Evolutionary conservation across 2,888 invertebrate species (phyloP).

Genomic region (Anodontia alba): DNA sequence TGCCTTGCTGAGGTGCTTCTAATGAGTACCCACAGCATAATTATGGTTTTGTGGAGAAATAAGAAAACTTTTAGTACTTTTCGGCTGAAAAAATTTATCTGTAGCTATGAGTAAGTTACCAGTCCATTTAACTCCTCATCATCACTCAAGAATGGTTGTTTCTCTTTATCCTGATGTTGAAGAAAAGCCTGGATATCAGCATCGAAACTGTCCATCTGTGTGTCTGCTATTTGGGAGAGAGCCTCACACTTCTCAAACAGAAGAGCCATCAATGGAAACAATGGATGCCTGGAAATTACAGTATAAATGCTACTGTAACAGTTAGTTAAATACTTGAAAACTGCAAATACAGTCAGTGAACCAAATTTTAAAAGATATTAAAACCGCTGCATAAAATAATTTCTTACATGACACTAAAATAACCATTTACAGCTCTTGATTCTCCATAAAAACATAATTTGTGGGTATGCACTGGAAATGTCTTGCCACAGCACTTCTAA

Average conservation of each 20-base stretch:
- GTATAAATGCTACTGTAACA: no score
- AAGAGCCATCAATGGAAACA: slow-evolving; percentile 83
- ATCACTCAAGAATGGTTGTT: slow-evolving; percentile 93
- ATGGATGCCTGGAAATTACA: slow-evolving; percentile 86
- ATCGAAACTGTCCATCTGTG: slow-evolving; percentile 78
- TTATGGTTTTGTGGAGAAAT: no score
- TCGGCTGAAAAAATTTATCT: no score
- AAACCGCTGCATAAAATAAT: neutral
- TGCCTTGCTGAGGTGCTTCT: no score
- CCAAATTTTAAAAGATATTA: neutral
- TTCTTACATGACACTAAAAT: no score
- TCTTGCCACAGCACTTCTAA: no score
- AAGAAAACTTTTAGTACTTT: no score
- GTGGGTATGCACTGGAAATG: no score
- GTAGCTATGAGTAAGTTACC: no score
- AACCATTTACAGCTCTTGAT: no score
- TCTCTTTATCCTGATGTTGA: slow-evolving; percentile 94
- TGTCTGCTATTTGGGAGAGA: slow-evolving; percentile 80
- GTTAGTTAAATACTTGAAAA: neutral
- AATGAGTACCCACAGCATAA: no score
- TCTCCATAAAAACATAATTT: no score
- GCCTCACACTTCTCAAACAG: slow-evolving; percentile 85
- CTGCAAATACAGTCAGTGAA: neutral
- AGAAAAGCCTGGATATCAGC: slow-evolving; percentile 91
- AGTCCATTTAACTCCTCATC: slow-evolving; percentile 83